A percentile compares a stretch with the other conserved stretches of the same genome.
Evolutionary conservation across 2,113 vertebrate species (phyloP).

Genomic region (Andinoacara biseriatus): DNA sequence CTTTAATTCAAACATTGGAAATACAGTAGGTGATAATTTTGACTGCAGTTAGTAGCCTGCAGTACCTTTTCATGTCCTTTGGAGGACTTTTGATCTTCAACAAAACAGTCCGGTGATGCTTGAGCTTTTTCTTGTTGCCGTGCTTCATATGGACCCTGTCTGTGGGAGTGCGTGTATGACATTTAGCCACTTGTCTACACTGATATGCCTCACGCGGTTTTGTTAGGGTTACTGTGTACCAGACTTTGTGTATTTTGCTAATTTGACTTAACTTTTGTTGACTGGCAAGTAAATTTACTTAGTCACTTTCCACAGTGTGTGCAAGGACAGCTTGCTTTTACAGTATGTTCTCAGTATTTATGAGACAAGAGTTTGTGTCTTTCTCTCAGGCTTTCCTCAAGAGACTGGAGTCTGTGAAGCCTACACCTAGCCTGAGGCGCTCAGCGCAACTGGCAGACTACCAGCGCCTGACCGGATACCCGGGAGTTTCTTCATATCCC

Average conservation of each 20-base stretch:
- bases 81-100: slow-evolving; percentile 12
- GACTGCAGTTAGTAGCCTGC: background rate
- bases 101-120: background rate
- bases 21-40: background rate
- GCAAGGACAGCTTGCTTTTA: background rate
- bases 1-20: background rate
- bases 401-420: slow-evolving; percentile 89
- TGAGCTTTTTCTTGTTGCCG: background rate
- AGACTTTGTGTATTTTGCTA: background rate
- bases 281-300: too few species aligned
- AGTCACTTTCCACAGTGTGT: too few species aligned
- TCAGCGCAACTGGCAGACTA: slow-evolving; percentile 90
- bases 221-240: slow-evolving; percentile 3
- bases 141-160: slow-evolving; percentile 28
- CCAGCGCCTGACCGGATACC: slow-evolving; percentile 83
- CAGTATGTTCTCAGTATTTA: background rate
- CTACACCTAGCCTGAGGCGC: slow-evolving; percentile 87
- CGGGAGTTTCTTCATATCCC: slow-evolving; percentile 57
- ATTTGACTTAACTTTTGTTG: background rate
- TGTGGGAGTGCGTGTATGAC: slow-evolving; percentile 65
- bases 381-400: slow-evolving; percentile 87
- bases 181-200: slow-evolving; percentile 56
- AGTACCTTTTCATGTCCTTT: slow-evolving; percentile 1
- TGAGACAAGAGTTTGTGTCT: slow-evolving; percentile 6
- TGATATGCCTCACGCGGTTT: slow-evolving; percentile 21